Conservation (phyloP, 2,888 invertebrate species). For the Cactoblastis cactorum region DNA sequence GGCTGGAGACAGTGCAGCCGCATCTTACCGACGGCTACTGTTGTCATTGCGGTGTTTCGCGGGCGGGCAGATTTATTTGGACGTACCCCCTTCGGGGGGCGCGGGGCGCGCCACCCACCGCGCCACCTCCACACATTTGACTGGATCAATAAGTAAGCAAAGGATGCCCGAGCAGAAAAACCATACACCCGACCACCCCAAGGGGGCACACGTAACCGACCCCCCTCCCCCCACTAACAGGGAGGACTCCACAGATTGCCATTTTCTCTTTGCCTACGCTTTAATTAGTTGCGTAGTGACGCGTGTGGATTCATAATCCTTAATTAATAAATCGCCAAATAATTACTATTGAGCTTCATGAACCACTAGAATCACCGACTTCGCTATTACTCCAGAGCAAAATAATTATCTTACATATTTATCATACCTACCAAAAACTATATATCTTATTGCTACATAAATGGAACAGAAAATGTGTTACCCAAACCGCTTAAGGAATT, state of each 20-base stretch:
- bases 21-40: slow-evolving; percentile 74
- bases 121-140: slow-evolving; percentile 80
- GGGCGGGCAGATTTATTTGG: slow-evolving; percentile 80
- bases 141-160: slow-evolving; percentile 81
- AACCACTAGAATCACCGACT: slow-evolving; percentile 1
- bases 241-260: slow-evolving; percentile 78
- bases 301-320: slow-evolving; percentile 74
- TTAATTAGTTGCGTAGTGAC: slow-evolving; percentile 80
- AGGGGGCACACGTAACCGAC: slow-evolving; percentile 80
- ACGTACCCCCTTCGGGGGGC: slow-evolving; percentile 71
- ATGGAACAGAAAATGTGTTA: too few species aligned
- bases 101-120: slow-evolving; percentile 72
- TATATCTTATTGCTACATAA: too few species aligned
- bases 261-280: slow-evolving; percentile 80
- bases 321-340: slow-evolving; percentile 61
- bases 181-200: slow-evolving; percentile 79
- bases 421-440: too few species aligned
- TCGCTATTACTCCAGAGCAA: not conserved
- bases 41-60: slow-evolving; percentile 80
- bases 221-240: slow-evolving; percentile 77
- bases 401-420: too few species aligned
- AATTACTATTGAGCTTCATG: slow-evolving; percentile 10
- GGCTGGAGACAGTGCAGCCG: slow-evolving; percentile 71
- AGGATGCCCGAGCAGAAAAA: slow-evolving; percentile 81
- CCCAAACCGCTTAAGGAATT: too few species aligned